Percentiles rank a stretch among this genome's conserved stretches.
phyloP scores from a whole-genome alignment of 2,113 vertebrate genomes.

The Delphinapterus leucas region DNA sequence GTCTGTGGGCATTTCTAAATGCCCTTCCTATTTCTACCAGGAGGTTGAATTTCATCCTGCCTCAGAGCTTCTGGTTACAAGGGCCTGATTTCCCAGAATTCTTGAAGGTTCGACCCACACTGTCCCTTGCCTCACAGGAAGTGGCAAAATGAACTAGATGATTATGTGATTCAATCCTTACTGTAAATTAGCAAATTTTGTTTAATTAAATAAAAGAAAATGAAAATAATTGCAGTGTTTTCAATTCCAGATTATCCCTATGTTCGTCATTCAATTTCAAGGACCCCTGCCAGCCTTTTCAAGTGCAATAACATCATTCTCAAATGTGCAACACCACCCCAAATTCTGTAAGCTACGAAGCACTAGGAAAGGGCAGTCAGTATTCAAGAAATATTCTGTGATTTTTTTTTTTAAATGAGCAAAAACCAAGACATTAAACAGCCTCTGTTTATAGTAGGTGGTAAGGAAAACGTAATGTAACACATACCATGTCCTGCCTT shows the following conservation, averaged over 20 bases:
- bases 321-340: accelerated
- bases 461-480: conserved; percentile 12
- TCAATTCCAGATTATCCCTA: neutral
- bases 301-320: neutral
- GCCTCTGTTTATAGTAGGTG: conserved; percentile 34
- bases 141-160: neutral
- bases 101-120: neutral
- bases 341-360: neutral
- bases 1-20: neutral
- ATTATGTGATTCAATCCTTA: neutral
- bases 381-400: neutral
- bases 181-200: neutral
- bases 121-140: neutral
- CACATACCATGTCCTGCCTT: conserved; percentile 10
- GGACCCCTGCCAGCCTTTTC: neutral
- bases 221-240: neutral
- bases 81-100: neutral
- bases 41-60: neutral
- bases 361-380: neutral
- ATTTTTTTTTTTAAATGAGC: neutral
- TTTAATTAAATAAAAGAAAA: neutral
- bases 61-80: neutral
- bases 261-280: neutral
- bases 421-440: conserved; percentile 45
- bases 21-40: neutral